phyloP scores from a whole-genome alignment of 2,113 vertebrate genomes.

The Mirza zaza region DNA sequence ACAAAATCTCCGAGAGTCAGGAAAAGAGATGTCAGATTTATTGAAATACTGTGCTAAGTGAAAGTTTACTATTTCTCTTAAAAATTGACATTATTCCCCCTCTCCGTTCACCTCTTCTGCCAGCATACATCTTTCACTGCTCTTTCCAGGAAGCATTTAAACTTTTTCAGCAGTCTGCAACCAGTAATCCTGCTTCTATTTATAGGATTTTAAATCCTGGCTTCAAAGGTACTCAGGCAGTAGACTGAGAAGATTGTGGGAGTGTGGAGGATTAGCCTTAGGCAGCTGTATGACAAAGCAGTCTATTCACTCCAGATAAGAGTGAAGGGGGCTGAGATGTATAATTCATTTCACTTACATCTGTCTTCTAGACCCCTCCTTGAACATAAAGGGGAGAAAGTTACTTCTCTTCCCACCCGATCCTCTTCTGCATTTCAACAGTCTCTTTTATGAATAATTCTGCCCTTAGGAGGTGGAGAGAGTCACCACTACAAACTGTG shows the following conservation, averaged over 20 bases:
- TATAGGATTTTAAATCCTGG: slow-evolving; percentile 85
- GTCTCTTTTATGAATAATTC: neutral
- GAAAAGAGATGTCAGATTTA: slow-evolving; percentile 55
- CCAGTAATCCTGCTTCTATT: slow-evolving; percentile 87
- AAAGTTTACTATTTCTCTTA: slow-evolving; percentile 61
- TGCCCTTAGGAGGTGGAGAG: neutral
- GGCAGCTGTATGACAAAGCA: slow-evolving; percentile 85
- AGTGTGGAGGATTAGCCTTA: slow-evolving; percentile 85
- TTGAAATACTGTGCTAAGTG: slow-evolving; percentile 71
- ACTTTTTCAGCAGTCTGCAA: slow-evolving; percentile 82
- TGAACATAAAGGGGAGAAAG: neutral
- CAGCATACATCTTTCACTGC: neutral
- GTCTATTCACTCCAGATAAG: slow-evolving; percentile 79
- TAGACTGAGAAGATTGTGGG: slow-evolving; percentile 87
- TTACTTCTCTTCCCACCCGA: neutral
- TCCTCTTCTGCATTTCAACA: neutral
- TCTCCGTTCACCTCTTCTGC: neutral
- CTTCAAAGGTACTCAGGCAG: slow-evolving; percentile 82
- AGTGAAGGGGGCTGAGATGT: slow-evolving; percentile 63
- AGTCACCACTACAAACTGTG: neutral
- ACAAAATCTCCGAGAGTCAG: neutral
- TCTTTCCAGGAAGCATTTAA: slow-evolving; percentile 81
- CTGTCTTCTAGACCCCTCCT: slow-evolving; percentile 1
- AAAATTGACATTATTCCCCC: slow-evolving; percentile 62
- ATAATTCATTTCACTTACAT: slow-evolving; percentile 66